These are phyloP conservation scores for Syrista parreyssii DNA, from an alignment of 2,888 invertebrate species.

Conservation along the genomic window DNA sequence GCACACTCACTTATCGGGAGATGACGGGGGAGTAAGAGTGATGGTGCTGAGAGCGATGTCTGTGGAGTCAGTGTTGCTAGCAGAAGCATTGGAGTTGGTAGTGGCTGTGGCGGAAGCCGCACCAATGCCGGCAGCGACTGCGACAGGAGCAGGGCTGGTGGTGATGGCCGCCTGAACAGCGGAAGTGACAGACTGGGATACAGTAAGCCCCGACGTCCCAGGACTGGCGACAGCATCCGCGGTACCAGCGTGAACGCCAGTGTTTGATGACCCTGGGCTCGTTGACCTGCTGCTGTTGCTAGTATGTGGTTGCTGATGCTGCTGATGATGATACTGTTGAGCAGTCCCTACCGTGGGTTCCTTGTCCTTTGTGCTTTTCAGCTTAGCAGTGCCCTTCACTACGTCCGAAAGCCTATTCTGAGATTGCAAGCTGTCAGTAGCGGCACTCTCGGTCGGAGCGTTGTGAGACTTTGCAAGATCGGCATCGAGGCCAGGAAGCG, in stretches of 20 bases:
- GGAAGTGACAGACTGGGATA: constrained; percentile 14
- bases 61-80: constrained; percentile 54
- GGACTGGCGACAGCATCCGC: constrained; percentile 19
- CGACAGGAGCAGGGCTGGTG: constrained; percentile 29
- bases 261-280: constrained; percentile 51
- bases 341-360: constrained; percentile 32
- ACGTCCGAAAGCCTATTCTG: constrained; percentile 81
- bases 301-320: constrained; percentile 41
- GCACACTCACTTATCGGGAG: constrained; percentile 72
- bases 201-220: constrained; percentile 25
- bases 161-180: constrained; percentile 27
- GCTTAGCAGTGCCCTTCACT: constrained; percentile 79
- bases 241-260: constrained; percentile 28
- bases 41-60: constrained; percentile 64
- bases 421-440: constrained; percentile 54
- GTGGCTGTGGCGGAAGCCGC: constrained; percentile 37
- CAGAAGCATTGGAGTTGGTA: constrained; percentile 38
- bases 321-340: constrained; percentile 34
- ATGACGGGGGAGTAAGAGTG: constrained; percentile 72
- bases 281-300: constrained; percentile 58
- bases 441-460: constrained; percentile 48
- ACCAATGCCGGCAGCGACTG: constrained; percentile 11
- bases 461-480: constrained; percentile 55
- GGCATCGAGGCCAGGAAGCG: constrained; percentile 76
- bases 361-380: constrained; percentile 67